Evolutionary conservation across 1,140 invertebrate species (phyloP).

Genomic region (Drosophila paulistorum): DNA sequence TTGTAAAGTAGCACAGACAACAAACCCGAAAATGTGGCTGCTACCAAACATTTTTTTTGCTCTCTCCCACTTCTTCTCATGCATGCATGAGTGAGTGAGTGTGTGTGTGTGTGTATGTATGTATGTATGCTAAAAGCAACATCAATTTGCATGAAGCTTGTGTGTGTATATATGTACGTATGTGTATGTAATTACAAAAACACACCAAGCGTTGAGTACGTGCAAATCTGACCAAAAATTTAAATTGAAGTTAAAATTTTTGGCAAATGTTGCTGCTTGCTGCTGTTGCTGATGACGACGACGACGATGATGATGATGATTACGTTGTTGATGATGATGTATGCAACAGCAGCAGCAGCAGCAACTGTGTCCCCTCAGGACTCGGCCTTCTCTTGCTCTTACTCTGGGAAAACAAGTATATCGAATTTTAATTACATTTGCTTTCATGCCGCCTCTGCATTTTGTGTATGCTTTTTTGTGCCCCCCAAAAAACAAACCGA

Average conservation of each 20-base stretch:
- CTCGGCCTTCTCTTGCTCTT: constrained; percentile 25
- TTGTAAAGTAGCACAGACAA: constrained; percentile 75
- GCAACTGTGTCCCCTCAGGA: constrained; percentile 31
- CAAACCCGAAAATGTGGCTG: constrained; percentile 60
- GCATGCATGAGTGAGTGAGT: constrained; percentile 9
- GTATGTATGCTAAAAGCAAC: constrained; percentile 70
- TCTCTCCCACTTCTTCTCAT: constrained; percentile 21
- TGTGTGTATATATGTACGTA: constrained; percentile 27
- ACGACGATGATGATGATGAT: constrained; percentile 17
- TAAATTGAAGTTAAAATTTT: constrained; percentile 81
- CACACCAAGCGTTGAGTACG: constrained; percentile 66
- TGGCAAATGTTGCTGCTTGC: constrained; percentile 67
- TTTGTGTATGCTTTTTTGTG: constrained; percentile 51
- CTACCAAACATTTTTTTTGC: constrained; percentile 41
- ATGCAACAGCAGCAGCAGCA: constrained; percentile 29
- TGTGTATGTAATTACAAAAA: constrained; percentile 77
- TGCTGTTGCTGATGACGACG: constrained; percentile 26
- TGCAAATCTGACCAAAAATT: constrained; percentile 82
- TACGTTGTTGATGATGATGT: constrained; percentile 55
- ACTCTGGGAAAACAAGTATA: constrained; percentile 79
- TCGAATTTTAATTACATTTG: constrained; percentile 82
- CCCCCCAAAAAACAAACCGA: constrained; percentile 42
- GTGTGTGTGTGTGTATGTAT: constrained; percentile 19
- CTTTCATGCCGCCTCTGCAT: constrained; percentile 54
- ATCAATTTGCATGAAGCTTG: constrained; percentile 77